Conservation (phyloP, 2,113 vertebrate genomes). For the Leptocoma aspasia region DNA sequence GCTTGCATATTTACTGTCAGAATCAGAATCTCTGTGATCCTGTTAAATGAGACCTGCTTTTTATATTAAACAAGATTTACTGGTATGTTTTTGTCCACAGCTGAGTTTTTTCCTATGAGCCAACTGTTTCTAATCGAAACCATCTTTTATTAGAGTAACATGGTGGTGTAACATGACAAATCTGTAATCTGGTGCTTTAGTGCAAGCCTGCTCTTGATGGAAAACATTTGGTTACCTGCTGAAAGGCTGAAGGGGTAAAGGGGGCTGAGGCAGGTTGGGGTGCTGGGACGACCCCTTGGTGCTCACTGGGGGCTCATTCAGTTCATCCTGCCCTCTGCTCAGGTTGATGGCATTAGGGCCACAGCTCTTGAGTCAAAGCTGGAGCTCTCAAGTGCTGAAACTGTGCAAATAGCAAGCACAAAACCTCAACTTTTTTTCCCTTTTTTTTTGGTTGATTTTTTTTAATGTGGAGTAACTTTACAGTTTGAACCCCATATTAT, state of each 20-base stretch:
- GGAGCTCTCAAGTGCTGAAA: neutral
- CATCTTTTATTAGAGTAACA: accelerated
- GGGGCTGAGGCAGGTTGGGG: neutral
- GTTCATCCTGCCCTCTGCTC: neutral
- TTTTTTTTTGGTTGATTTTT: neutral
- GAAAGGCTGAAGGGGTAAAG: neutral
- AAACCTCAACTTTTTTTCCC: too few species aligned
- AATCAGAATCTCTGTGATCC: neutral
- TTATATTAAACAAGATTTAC: neutral
- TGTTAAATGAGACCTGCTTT: neutral
- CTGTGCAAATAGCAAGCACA: neutral
- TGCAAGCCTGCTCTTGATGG: neutral
- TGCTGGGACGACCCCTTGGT: neutral
- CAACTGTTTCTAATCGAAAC: neutral
- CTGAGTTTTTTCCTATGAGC: neutral
- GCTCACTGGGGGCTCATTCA: accelerated
- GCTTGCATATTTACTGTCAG: neutral
- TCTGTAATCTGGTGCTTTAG: neutral
- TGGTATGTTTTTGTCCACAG: neutral
- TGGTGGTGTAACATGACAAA: neutral
- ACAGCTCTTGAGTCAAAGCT: neutral
- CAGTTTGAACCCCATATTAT: neutral
- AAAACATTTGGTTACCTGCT: neutral
- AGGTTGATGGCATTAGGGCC: accelerated
- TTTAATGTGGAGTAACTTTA: neutral